Conservation (phyloP, 2,888 invertebrate genomes). For the Calameuta filiformis region DNA sequence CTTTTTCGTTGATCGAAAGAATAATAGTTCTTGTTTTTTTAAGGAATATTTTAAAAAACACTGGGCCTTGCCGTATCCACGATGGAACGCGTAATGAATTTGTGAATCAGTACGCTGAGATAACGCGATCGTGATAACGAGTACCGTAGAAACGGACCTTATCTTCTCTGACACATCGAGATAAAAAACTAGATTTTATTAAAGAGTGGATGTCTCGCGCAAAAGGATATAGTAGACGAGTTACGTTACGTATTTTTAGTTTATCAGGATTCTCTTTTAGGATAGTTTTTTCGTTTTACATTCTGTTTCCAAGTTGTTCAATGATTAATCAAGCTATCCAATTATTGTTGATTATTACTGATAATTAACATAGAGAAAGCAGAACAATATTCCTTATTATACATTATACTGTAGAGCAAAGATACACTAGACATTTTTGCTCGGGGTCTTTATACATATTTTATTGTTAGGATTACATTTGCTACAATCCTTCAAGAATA, state of each 20-base stretch:
- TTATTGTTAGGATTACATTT: not conserved
- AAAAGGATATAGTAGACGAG: not conserved
- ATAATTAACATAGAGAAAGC: not conserved
- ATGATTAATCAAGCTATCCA: not conserved
- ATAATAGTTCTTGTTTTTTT: not conserved
- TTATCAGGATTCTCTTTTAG: not conserved
- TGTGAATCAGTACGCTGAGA: constrained; percentile 57
- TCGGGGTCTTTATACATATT: not conserved
- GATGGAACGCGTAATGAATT: constrained; percentile 22
- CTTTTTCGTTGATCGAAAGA: constrained; percentile 1
- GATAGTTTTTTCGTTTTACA: not conserved
- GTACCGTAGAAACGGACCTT: constrained; percentile 34
- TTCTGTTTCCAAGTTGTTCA: not conserved
- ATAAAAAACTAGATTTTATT: constrained; percentile 35
- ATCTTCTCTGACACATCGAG: constrained; percentile 46
- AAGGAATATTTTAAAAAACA: not conserved
- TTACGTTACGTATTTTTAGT: not conserved
- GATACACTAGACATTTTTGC: not conserved
- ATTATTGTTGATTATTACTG: not conserved
- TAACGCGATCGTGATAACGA: constrained; percentile 44
- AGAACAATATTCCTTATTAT: not conserved
- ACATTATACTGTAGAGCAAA: not conserved
- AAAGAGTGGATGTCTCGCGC: not conserved
- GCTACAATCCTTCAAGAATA: not conserved
- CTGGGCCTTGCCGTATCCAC: constrained; percentile 6